These are phyloP conservation scores for Leucoptera coffeella DNA, from an alignment of 2,888 invertebrate genomes.

Conservation along the genomic window DNA sequence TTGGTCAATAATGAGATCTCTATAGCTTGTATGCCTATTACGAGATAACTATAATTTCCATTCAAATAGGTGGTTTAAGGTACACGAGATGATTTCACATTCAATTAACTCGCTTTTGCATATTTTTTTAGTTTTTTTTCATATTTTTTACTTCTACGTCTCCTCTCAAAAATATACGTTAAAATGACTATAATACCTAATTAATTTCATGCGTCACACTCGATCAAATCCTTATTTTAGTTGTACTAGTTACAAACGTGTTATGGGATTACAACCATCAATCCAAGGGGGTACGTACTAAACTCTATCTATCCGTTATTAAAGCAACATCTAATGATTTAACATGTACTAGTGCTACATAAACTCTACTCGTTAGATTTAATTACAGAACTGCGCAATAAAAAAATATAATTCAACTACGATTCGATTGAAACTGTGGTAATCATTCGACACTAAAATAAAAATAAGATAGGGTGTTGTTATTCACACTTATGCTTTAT, in stretches of 20 bases:
- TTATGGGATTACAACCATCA: slow-evolving; percentile 26
- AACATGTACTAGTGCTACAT: slow-evolving; percentile 13
- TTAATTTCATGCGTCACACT: no score
- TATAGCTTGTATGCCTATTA: slow-evolving; percentile 35
- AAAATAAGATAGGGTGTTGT: slow-evolving; percentile 26
- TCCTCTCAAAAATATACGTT: no score
- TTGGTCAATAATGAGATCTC: slow-evolving; percentile 53
- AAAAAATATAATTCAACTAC: slow-evolving; percentile 47
- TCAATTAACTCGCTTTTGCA: no score
- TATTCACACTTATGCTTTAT: slow-evolving; percentile 33
- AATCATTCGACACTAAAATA: slow-evolving; percentile 27
- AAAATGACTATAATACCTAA: no score
- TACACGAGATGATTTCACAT: slow-evolving; percentile 12
- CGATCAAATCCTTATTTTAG: no score
- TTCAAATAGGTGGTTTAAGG: no score
- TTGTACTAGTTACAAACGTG: slow-evolving; percentile 21
- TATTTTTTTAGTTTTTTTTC: slow-evolving; percentile 18
- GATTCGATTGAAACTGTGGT: slow-evolving; percentile 44
- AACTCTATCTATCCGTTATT: slow-evolving; percentile 13
- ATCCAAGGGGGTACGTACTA: slow-evolving; percentile 24
- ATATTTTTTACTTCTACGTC: slow-evolving; percentile 17
- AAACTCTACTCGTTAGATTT: slow-evolving; percentile 17
- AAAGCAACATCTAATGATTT: slow-evolving; percentile 20
- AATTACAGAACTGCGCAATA: slow-evolving; percentile 19
- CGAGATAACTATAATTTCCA: slow-evolving; percentile 19